Evolutionary conservation across 2,888 invertebrate genomes (phyloP).

Genomic region (Beris morrisii): DNA sequence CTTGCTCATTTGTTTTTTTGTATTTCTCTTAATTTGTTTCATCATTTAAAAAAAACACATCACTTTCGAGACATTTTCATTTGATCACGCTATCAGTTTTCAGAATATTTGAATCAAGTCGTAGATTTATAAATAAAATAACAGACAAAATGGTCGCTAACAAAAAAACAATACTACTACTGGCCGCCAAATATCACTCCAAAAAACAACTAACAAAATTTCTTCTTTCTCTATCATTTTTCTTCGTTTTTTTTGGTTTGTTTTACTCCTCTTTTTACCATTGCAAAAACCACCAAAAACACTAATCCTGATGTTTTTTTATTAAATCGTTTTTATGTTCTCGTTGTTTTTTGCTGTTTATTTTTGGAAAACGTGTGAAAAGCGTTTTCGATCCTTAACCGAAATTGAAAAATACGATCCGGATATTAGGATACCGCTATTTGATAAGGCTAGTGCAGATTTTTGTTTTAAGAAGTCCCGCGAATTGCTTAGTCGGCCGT

Average conservation of each 20-base stretch:
- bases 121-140: constrained; percentile 34
- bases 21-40: neutral
- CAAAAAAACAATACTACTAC: neutral
- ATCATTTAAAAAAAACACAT: neutral
- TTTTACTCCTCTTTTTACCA: neutral
- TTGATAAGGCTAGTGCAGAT: constrained; percentile 74
- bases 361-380: constrained; percentile 41
- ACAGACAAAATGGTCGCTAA: neutral
- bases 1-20: neutral
- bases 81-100: constrained; percentile 31
- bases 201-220: constrained; percentile 24
- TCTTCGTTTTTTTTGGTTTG: constrained; percentile 20
- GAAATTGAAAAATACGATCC: constrained; percentile 57
- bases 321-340: too few relatives aligned
- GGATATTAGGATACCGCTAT: constrained; percentile 64
- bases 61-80: constrained; percentile 2
- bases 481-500: constrained; percentile 66
- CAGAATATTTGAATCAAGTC: constrained; percentile 33
- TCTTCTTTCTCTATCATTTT: constrained; percentile 16
- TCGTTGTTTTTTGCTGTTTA: constrained; percentile 1
- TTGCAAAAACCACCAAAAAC: neutral
- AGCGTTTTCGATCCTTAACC: constrained; percentile 60
- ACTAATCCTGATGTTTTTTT: neutral
- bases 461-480: constrained; percentile 73
- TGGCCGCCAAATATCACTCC: constrained; percentile 20